A percentile compares a stretch with the other conserved stretches of the same genome.
phyloP scores from a whole-genome alignment of 2,797 vertebrate genomes.

The Sebastes baramenuke region DNA sequence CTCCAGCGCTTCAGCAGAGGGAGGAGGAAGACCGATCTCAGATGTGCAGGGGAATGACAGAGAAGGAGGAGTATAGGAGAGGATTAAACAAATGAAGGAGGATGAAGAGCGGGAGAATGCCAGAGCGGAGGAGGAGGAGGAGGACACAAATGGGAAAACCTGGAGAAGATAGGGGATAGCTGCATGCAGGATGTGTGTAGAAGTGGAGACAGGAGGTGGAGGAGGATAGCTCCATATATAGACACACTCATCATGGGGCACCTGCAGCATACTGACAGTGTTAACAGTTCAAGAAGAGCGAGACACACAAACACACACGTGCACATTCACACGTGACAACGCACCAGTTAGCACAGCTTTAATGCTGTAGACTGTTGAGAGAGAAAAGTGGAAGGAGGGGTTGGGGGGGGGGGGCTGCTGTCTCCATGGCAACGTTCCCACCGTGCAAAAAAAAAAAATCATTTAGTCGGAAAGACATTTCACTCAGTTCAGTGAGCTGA shows the following conservation, averaged over 20 bases:
- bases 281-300: constrained; percentile 46
- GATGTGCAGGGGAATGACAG: constrained; percentile 47
- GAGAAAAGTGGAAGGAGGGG: constrained; percentile 33
- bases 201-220: constrained; percentile 51
- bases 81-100: constrained; percentile 73
- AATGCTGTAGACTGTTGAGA: constrained; percentile 56
- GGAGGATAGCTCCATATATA: constrained; percentile 63
- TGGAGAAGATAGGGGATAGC: constrained; percentile 51
- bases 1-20: constrained; percentile 28
- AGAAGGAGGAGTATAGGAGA: constrained; percentile 58
- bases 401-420: constrained; percentile 42
- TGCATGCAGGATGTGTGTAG: constrained; percentile 42
- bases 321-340: constrained; percentile 47
- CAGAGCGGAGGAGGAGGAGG: constrained; percentile 36
- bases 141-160: constrained; percentile 56
- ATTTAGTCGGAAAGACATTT: constrained; percentile 85
- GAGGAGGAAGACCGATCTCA: constrained; percentile 32
- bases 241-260: constrained; percentile 60
- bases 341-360: constrained; percentile 66
- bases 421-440: constrained; percentile 86
- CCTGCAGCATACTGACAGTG: constrained; percentile 62
- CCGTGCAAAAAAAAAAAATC: constrained; percentile 77
- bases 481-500: constrained; percentile 84
- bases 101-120: constrained; percentile 55
- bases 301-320: constrained; percentile 9